Evolutionary conservation across 2,888 invertebrate species (phyloP).

Genomic region (Torymus aiolomorphi): DNA sequence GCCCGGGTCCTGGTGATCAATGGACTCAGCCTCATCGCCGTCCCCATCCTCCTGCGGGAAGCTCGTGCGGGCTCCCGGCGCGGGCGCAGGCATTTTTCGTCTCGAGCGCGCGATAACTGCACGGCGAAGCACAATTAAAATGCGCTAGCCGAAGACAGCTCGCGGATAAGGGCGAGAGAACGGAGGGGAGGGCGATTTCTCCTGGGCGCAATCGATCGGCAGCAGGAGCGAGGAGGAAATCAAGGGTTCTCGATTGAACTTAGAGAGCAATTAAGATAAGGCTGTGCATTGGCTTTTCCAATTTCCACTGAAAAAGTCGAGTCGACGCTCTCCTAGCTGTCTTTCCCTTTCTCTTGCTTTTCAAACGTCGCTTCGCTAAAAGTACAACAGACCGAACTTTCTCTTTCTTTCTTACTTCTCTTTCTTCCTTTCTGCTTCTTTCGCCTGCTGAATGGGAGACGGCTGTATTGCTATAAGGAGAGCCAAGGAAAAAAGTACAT

Average conservation of each 20-base stretch:
- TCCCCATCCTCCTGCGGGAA: too few species aligned
- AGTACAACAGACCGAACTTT: constrained; percentile 43
- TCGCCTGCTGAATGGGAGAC: constrained; percentile 1
- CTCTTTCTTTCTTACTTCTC: constrained; percentile 20
- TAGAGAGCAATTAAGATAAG: constrained; percentile 55
- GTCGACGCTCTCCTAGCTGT: neutral
- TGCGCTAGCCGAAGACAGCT: neutral
- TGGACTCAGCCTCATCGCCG: neutral
- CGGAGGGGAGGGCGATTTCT: neutral
- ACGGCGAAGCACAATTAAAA: constrained; percentile 18
- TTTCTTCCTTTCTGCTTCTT: neutral
- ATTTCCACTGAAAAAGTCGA: constrained; percentile 52
- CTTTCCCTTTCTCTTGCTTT: neutral
- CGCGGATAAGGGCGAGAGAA: neutral
- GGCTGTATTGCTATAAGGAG: constrained; percentile 17
- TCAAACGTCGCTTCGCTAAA: constrained; percentile 11
- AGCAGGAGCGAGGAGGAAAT: constrained; percentile 4
- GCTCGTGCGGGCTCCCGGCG: too few species aligned
- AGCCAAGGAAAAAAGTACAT: constrained; percentile 47
- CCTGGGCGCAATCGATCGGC: neutral
- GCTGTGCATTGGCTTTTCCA: constrained; percentile 59
- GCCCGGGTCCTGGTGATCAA: constrained; percentile 54
- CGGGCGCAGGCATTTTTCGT: neutral
- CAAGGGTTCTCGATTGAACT: constrained; percentile 22
- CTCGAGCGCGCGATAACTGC: neutral